Evolutionary conservation across 2,113 vertebrate genomes (phyloP), one percentile per base, ranked within the genome.

Genomic region (Stigmatopora nigra): DNA sequence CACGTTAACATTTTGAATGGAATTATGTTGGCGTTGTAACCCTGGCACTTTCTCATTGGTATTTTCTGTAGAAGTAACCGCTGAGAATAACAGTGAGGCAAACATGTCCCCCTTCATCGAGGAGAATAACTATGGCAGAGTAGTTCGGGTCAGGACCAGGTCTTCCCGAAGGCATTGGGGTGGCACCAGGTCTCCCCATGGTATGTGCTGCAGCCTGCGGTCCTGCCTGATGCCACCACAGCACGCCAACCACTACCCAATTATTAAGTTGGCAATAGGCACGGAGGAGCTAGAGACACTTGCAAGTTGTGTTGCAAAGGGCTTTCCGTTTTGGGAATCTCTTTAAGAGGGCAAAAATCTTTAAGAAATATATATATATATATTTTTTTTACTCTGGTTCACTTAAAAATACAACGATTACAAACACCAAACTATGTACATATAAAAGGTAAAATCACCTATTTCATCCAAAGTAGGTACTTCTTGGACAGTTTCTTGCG

Each of bases 21-120:
- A 57, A 57, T 55, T 15, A 31, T 56, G 14, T 53, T n/a, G 56
- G 15, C 57, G 6, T 68, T 85, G 64, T 86, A 78, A 85, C 77
- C 65, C 73, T 71, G 57, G 81, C 71, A 65, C 76, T 76, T 70
- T 91, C 71, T 88, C 78, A 87, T 79, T 88, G 89, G 89, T 91
- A 85, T 91, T 88, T 89, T 79, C 90, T 84, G 67, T 91, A 93
- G 93, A 94, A 86, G 92, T 94, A 89, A 93, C 94, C 87, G 88
- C 91, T 88, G 93, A 94, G 89, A 92, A 92, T 92, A 93, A 91
- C 92, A 93, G 91, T 92, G 94, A 93, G 88, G 92, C 92, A 85
- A 91, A 92, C 85, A 88, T 91, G 84, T 91, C 92, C 77, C 90
- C 91, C 75, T 71, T 88, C 88, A 89, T 73, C 89, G 91, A 93